These are phyloP conservation scores for Allobates femoralis DNA, from an alignment of 2,797 vertebrate species.

Conservation along the genomic window DNA sequence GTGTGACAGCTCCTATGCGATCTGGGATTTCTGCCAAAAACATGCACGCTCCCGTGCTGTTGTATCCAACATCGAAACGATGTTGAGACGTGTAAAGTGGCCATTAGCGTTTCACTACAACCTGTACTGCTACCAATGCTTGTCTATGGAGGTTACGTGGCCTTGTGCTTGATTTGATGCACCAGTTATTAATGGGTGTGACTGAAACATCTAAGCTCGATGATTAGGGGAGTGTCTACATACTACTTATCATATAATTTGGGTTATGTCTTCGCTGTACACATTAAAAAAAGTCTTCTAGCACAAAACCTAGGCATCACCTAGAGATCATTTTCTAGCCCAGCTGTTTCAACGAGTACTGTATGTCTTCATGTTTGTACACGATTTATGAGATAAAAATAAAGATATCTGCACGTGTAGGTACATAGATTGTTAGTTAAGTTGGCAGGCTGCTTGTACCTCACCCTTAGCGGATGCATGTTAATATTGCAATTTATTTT, in stretches of 20 bases:
- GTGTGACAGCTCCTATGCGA: no score
- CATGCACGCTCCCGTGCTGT: no score
- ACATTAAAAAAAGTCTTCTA: background rate
- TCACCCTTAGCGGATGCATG: slow-evolving; percentile 30
- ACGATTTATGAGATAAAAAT: slow-evolving; percentile 41
- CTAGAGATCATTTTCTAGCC: slow-evolving; percentile 11
- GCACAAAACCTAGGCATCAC: background rate
- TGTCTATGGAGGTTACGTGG: background rate
- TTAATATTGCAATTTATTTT: slow-evolving; percentile 36
- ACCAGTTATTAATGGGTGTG: background rate
- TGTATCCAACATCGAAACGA: no score
- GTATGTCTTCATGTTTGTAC: slow-evolving; percentile 36
- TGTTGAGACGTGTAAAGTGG: no score
- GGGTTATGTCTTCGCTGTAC: background rate
- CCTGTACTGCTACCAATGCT: no score
- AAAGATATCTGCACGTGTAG: slow-evolving; percentile 13
- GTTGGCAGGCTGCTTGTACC: slow-evolving; percentile 43
- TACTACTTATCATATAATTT: background rate
- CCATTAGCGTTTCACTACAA: no score
- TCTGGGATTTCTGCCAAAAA: no score
- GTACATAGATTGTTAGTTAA: slow-evolving; percentile 19
- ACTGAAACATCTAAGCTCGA: background rate
- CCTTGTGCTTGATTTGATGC: background rate
- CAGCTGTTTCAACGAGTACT: slow-evolving; percentile 16
- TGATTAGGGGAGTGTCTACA: background rate